Conservation (phyloP, 2,113 vertebrate genomes). For the Rhizomys pruinosus region DNA sequence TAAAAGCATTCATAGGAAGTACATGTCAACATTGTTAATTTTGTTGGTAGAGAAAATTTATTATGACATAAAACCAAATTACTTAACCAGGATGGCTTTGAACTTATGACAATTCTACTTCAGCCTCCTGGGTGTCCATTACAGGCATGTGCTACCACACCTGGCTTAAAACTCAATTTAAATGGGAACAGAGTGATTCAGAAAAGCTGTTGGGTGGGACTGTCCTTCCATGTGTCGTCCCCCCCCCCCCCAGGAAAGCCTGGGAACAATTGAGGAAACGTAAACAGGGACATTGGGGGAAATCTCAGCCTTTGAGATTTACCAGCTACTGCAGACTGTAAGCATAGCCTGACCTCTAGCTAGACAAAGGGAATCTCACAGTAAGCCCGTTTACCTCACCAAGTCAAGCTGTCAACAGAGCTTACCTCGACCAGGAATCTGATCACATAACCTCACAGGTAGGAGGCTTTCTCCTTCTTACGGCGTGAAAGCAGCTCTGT, state of each 20-base stretch:
- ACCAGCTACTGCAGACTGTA: not conserved
- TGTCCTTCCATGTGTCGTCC: no score
- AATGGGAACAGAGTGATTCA: slow-evolving; percentile 25
- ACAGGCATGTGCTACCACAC: not conserved
- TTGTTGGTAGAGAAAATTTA: slow-evolving; percentile 22
- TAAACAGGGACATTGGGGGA: not conserved
- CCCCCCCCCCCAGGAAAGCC: not conserved
- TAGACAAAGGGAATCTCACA: not conserved
- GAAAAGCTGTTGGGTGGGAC: not conserved
- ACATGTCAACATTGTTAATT: slow-evolving; percentile 1
- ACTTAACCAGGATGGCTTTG: not conserved
- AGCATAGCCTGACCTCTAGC: not conserved
- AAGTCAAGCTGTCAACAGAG: not conserved
- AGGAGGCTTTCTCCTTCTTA: no score
- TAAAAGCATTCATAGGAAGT: not conserved
- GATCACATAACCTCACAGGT: not conserved
- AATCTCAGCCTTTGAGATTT: not conserved
- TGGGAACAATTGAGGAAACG: not conserved
- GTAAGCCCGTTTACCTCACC: not conserved
- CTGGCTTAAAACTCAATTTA: slow-evolving; percentile 8
- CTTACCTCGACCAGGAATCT: not conserved
- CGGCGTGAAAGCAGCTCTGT: not conserved
- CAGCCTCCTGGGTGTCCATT: not conserved
- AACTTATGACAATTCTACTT: not conserved
- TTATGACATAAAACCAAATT: slow-evolving; percentile 8